These are phyloP conservation scores for Menidia beryllina DNA, from an alignment of 2,113 vertebrate species.

Conservation along the genomic window DNA sequence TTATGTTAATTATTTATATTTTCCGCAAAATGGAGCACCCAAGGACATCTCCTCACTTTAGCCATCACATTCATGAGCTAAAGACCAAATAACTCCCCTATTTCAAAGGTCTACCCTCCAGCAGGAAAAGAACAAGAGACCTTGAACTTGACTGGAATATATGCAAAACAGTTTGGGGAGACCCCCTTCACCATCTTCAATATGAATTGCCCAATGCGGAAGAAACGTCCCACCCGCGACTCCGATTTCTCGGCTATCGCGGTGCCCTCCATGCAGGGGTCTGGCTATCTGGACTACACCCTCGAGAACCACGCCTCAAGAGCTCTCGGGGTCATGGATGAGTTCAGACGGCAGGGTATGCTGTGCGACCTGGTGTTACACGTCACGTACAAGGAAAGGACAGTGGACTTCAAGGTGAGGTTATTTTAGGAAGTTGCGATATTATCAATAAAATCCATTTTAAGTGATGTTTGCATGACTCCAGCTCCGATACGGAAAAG, in stretches of 20 bases:
- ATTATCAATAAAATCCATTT: not conserved
- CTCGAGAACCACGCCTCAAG: constrained; percentile 81
- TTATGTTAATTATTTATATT: not conserved
- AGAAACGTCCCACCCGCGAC: constrained; percentile 66
- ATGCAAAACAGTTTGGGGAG: constrained; percentile 8
- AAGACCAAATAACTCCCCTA: constrained; percentile 11
- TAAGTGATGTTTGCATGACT: not conserved
- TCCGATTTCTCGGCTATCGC: constrained; percentile 80
- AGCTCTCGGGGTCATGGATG: constrained; percentile 81
- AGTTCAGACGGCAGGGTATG: constrained; percentile 80
- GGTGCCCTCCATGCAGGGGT: constrained; percentile 83
- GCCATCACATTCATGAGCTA: constrained; percentile 5
- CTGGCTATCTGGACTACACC: constrained; percentile 84
- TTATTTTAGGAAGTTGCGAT: not conserved
- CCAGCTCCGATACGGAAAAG: too few species aligned
- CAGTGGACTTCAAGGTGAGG: constrained; percentile 81
- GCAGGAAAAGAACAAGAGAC: constrained; percentile 47
- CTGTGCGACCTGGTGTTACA: constrained; percentile 85
- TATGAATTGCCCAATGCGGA: constrained; percentile 82
- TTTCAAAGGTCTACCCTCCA: not conserved
- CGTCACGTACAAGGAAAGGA: constrained; percentile 79
- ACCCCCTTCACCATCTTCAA: constrained; percentile 30
- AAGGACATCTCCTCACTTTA: constrained; percentile 22
- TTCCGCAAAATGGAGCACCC: constrained; percentile 41
- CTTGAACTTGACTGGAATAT: constrained; percentile 17